Percentiles rank a stretch among this genome's conserved stretches.
Evolutionary conservation across 2,113 vertebrate genomes (phyloP).

Genomic region (Ciconia boyciana): DNA sequence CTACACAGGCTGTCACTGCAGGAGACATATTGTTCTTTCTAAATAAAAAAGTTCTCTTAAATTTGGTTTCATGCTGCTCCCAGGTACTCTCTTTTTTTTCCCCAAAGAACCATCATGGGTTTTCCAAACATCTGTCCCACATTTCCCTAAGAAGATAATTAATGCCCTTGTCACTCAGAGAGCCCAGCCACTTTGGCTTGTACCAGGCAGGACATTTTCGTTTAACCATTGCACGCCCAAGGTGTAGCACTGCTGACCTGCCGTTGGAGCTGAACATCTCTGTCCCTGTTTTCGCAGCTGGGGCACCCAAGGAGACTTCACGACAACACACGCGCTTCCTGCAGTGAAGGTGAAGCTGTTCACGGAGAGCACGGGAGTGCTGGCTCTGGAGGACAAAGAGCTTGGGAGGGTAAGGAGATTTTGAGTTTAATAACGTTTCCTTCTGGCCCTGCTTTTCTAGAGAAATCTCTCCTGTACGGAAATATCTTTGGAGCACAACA

Average conservation of each 20-base stretch:
- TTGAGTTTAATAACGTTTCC: not conserved
- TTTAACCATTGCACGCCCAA: slow-evolving; percentile 33
- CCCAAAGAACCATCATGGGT: not conserved
- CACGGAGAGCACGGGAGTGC: slow-evolving; percentile 94
- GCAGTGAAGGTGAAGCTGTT: slow-evolving; percentile 98
- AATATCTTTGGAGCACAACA: slow-evolving; percentile 22
- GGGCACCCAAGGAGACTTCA: slow-evolving; percentile 99
- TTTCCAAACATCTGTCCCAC: slow-evolving; percentile 60
- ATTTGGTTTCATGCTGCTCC: slow-evolving; percentile 9
- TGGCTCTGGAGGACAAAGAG: slow-evolving; percentile 98
- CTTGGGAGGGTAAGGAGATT: slow-evolving; percentile 87
- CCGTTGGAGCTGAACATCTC: not conserved
- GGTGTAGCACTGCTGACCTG: not conserved
- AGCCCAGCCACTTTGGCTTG: not conserved
- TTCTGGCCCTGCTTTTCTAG: slow-evolving; percentile 15
- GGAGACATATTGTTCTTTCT: not conserved
- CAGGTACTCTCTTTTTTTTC: not conserved
- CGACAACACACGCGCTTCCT: slow-evolving; percentile 92
- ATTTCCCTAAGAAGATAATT: slow-evolving; percentile 61
- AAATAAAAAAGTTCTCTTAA: not conserved
- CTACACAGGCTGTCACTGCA: not conserved
- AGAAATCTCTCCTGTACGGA: slow-evolving; percentile 45
- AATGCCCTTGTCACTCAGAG: slow-evolving; percentile 50
- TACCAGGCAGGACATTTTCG: not conserved
- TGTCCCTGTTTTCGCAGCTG: slow-evolving; percentile 82